Evolutionary conservation across 2,113 vertebrate species (phyloP), one percentile per base, ranked within the genome.

Genomic region (Xyrauchen texanus): DNA sequence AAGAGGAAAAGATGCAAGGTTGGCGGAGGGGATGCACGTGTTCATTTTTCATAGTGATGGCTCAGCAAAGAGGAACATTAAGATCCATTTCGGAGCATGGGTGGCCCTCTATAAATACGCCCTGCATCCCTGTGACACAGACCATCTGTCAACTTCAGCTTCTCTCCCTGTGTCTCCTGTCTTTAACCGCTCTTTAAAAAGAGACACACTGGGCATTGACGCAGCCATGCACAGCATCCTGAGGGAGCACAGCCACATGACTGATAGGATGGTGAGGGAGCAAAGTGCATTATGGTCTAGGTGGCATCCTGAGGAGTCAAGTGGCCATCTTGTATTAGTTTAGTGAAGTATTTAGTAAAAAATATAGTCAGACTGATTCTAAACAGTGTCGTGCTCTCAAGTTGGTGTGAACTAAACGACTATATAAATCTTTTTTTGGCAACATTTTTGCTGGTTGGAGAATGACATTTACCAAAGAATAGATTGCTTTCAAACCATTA

Each of bases 121-220:
- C 46, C 49, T 4, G 47, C 1, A 49, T 71, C 44, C 52, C 66
- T 2, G n/a, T 80, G 68, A 82, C 77, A 80, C 7, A 9, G 44
- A 57, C 73, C 81, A 80, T 80, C 73, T 63, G 74, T 85, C 83
- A 80, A 13, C 44, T 47, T 60, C 72, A 75, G 80, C 76, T 13
- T 15, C 66, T 76, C 61, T 51, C 15, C 12, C 10, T 11, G 66
- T 5, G 65, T 60, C 75, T 51, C 49, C 82, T 55, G 68, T 64
- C 74, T 11, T 8, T 68, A 77, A 83, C 51, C 71, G 64, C 77
- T 45, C 63, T 57, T 64, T 68, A 74, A 74, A 13, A 52, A 60
- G 68, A 34, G 42, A 45, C 52, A 16, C 10, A 58, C 7, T 11
- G 42, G 49, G 8, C 34, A 53, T 34, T 49, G 75, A 67, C n/a